Base-by-base conservation (phyloP, 2,797 vertebrate species). In the Xiphorhynchus erythropygius region DNA sequence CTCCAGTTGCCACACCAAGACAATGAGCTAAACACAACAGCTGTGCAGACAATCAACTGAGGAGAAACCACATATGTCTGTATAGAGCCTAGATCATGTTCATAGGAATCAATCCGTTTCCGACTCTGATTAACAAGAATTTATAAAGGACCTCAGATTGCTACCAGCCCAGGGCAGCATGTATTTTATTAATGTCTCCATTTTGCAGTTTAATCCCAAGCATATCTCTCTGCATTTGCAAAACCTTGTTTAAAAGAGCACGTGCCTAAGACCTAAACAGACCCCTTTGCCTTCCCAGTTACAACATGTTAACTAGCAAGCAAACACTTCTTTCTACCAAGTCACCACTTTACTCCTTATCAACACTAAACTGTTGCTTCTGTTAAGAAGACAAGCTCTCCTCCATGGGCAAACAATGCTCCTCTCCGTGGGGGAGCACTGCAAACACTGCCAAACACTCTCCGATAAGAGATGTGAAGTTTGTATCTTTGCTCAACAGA, bases 1-100 rank as follows among this genome's bases (percentile, higher is more conserved):
- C 84, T 64, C 46, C 62, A 82, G 87, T 13, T 95, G 89, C 90
- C 86, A 93, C 69, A 68, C 55, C 62, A 44, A 80, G 90, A 82
- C 89, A 92, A 86, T 84, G 75, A 91, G 42, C 42, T 64, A 78
- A 93, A 83, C 93, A 91, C 89, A 93, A 93, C 89, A 94, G 94
- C 89, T 94, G 93, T 81, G 87, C 18, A 57, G 73, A 85, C 27
- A 64, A 74, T 86, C 73, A 86, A 65, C 79, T 62, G 83, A 88
- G 37, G 22, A 92, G 47, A 87, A 95, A 74, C 55, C 84, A 84
- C 87, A 67, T 83, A 74, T 32, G 53, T 57, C 83, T 93, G 59
- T 32, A 60, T 1, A 64, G 32, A 77, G 79, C 49, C 49, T 35
- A 60, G 57, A 78, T 65, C 62, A 10, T 13, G 11, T 27, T 94